These are phyloP conservation scores for Melanchra persicariae DNA, from an alignment of 2,888 invertebrate species.

Conservation along the genomic window DNA sequence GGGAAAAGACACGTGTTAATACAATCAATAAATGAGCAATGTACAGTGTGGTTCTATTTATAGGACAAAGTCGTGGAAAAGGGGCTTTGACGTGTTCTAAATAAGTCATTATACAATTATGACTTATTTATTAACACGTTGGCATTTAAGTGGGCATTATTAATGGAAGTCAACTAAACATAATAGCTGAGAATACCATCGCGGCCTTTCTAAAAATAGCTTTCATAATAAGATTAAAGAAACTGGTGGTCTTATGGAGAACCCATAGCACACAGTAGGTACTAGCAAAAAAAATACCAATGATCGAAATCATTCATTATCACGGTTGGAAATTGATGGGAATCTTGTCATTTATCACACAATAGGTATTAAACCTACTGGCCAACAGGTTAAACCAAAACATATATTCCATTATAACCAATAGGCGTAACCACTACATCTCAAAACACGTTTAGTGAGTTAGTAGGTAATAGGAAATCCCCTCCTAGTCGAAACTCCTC, in stretches of 20 bases:
- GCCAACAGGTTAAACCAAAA: neutral
- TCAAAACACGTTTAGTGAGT: constrained; percentile 9
- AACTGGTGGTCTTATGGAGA: neutral
- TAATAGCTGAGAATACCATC: neutral
- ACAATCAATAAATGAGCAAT: constrained; percentile 19
- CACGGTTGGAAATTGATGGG: neutral
- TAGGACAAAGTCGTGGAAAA: neutral
- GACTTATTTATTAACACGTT: neutral
- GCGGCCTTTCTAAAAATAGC: neutral
- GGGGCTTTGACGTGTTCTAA: constrained; percentile 2
- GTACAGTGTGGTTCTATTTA: constrained; percentile 2
- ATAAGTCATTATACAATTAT: constrained; percentile 1
- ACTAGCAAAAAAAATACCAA: neutral
- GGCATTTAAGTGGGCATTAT: neutral
- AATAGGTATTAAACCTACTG: neutral
- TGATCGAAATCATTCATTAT: neutral
- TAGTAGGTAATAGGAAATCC: constrained; percentile 33
- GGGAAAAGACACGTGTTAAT: constrained; percentile 7
- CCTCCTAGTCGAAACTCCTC: constrained; percentile 25
- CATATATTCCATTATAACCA: neutral
- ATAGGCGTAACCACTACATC: constrained; percentile 14
- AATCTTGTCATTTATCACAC: neutral
- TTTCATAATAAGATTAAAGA: neutral
- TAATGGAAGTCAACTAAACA: neutral
- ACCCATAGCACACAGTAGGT: neutral